Conservation (phyloP, 1,140 invertebrate species). For the Probaryconus sp. region DNA sequence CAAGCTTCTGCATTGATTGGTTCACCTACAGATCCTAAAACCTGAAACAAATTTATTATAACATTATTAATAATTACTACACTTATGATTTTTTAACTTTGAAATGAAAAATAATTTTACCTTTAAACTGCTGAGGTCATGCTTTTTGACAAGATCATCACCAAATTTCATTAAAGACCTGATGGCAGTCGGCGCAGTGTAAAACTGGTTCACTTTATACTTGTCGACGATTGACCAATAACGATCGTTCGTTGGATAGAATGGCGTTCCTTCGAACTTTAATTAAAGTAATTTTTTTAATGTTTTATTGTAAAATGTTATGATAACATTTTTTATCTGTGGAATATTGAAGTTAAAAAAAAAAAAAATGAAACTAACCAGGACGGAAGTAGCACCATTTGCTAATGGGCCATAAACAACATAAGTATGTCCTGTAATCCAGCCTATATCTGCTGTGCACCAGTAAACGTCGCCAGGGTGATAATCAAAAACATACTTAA, state of each 20-base stretch:
- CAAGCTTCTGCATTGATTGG: constrained; percentile 99
- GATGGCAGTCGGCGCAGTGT: constrained; percentile 98
- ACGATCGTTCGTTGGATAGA: constrained; percentile 91
- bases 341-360: too few relatives aligned
- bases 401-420: constrained; percentile 96
- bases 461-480: constrained; percentile 94
- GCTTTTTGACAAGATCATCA: constrained; percentile 85
- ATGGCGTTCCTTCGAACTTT: constrained; percentile 98
- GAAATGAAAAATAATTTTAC: constrained; percentile 55
- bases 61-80: too few relatives aligned
- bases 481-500: constrained; percentile 97
- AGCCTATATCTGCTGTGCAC: constrained; percentile 99
- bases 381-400: constrained; percentile 94
- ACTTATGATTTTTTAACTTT: too few relatives aligned
- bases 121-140: constrained; percentile 78
- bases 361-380: constrained; percentile 81
- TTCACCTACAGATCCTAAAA: constrained; percentile 97
- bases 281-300: constrained; percentile 58
- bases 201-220: constrained; percentile 97
- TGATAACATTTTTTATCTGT: too few relatives aligned
- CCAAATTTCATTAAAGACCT: constrained; percentile 97
- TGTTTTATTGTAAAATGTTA: too few relatives aligned
- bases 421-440: constrained; percentile 99
- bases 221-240: constrained; percentile 96
- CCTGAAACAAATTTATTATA: constrained; percentile 77